Base-by-base conservation (phyloP, 2,797 vertebrate species). In the Sebastes hopkinsi region DNA sequence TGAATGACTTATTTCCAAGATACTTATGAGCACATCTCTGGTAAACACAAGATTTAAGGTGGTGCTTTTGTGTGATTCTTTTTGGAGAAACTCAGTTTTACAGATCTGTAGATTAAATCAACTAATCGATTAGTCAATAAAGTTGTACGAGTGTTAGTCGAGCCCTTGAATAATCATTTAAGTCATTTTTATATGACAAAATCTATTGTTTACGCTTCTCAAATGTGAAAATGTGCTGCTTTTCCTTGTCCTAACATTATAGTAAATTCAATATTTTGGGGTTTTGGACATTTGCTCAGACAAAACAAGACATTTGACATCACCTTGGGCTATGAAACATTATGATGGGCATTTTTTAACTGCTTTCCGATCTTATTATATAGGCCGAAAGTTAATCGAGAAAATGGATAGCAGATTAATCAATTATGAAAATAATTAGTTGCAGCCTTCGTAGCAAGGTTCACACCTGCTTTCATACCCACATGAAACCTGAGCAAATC, bases 381-480 rank as follows among this genome's bases (percentile, higher is more conserved):
- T 29, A 3, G 13, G 22, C 58, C 32, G n/a, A 30, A 52, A 52
- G 6, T 38, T n/a, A 7, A 18, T 34, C 0, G 0, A 34, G 54
- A 32, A 52, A 64, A 34, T 25, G 16, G 23, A 25, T 27, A 4
- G n/a, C n/a, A 72, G 6, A 22, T 25, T 3, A n/a, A 42, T 54
- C 8, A 1, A 38, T 58, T 30, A 6, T 18, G 16, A 25, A 52
- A 67, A 66, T 59, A 25, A 27, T 56, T 54, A 36, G 36, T 52
- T 42, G n/a, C 64, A 65, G 52, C 36, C 8, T 34, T 75, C 22
- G 8, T 32, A 32, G 65, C 56, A 32, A 32, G 30, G 30, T 32
- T 32, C 30, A 32, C 30, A 75, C 34, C 59, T 81, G 78, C 30
- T 72, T 55, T 83, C 36, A 38, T 46, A 36, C 56, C 38, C 16